Conservation (phyloP, 2,113 vertebrate genomes). For the Leiothrix lutea region DNA sequence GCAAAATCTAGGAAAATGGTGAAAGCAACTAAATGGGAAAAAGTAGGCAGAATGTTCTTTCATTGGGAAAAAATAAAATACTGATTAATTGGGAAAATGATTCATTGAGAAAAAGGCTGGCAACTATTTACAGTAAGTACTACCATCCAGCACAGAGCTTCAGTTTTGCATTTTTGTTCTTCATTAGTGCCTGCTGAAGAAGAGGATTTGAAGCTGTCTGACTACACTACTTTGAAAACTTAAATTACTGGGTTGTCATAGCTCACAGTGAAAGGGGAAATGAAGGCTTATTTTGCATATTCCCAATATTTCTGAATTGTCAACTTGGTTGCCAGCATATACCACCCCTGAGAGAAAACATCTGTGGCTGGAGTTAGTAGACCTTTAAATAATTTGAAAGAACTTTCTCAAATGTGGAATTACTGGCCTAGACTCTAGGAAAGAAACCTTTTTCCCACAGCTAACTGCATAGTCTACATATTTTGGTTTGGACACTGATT, state of each 20-base stretch:
- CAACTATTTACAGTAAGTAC: background rate
- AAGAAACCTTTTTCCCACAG: conserved; percentile 15
- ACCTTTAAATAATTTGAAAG: conserved; percentile 25
- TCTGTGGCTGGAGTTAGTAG: background rate
- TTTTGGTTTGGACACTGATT: conserved; percentile 16
- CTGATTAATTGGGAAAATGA: background rate
- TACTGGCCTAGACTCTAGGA: background rate
- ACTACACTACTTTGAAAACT: background rate
- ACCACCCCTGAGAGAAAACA: conserved; percentile 6
- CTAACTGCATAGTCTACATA: background rate
- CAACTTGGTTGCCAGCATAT: background rate
- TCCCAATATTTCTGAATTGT: background rate
- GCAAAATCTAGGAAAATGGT: background rate
- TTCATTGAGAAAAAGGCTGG: background rate
- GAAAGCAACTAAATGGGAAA: background rate
- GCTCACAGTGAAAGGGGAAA: background rate
- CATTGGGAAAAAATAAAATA: background rate
- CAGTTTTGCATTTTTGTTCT: background rate
- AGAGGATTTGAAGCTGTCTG: background rate
- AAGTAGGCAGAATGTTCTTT: background rate
- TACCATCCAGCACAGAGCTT: background rate
- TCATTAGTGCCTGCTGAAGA: background rate
- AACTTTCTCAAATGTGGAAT: conserved; percentile 11
- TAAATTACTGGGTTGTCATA: background rate
- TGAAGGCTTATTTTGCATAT: background rate